These are phyloP conservation scores for Xiphophorus hellerii DNA, from an alignment of 2,113 vertebrate species.

Conservation along the genomic window DNA sequence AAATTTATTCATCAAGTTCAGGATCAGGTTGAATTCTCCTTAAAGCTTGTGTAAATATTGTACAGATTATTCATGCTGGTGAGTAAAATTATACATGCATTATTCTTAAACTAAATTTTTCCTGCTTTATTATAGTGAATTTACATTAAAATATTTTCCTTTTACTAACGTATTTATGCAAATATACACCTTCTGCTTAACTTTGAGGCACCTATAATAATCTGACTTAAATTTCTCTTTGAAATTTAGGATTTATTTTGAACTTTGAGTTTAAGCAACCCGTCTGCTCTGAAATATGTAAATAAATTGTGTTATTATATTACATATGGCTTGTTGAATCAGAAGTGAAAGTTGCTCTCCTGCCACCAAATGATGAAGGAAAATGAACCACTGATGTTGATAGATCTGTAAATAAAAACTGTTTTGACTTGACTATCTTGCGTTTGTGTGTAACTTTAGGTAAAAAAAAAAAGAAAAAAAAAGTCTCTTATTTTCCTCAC, in stretches of 20 bases:
- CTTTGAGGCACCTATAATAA: too few relatives aligned
- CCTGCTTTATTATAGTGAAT: not conserved
- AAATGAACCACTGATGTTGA: not conserved
- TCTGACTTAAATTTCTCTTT: not conserved
- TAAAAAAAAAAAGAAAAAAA: not conserved
- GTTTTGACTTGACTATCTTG: not conserved
- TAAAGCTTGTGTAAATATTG: conserved; percentile 1
- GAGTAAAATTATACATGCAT: not conserved
- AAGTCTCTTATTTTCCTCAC: not conserved
- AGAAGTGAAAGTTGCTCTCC: not conserved
- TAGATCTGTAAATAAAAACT: not conserved
- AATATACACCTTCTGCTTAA: too few relatives aligned
- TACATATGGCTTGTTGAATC: not conserved
- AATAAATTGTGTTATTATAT: not conserved
- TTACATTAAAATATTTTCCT: too few relatives aligned
- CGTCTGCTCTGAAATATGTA: not conserved
- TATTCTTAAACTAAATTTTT: not conserved
- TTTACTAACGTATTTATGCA: not conserved
- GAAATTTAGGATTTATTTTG: not conserved
- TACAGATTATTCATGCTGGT: not conserved
- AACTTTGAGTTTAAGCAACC: not conserved
- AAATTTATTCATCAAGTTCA: not conserved
- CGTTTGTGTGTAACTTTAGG: not conserved
- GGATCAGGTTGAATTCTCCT: not conserved
- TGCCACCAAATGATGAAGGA: not conserved